Evolutionary conservation across 2,797 vertebrate genomes (phyloP).

Genomic region (Delichon dasypus): DNA sequence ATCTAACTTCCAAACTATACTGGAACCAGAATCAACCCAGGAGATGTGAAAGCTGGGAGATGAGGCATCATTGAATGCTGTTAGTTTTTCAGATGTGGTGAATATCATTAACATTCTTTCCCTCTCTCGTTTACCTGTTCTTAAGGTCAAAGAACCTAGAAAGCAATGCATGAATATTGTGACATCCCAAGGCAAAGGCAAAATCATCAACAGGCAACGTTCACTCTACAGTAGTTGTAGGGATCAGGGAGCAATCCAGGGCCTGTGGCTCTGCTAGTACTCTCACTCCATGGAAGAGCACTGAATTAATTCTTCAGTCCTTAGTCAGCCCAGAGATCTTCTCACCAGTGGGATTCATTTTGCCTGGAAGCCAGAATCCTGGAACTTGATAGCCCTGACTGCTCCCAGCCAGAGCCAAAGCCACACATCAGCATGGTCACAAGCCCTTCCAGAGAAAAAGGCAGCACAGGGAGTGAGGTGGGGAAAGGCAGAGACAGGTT

Average conservation of each 20-base stretch:
- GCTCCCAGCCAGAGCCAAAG: neutral
- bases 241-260: neutral
- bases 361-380: neutral
- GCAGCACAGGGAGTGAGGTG: neutral
- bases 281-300: neutral
- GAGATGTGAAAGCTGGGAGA: neutral
- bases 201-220: constrained; percentile 37
- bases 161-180: neutral
- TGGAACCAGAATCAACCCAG: neutral
- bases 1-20: neutral
- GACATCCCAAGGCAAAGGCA: neutral
- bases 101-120: neutral
- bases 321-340: neutral
- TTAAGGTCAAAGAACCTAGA: constrained; percentile 25
- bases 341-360: neutral
- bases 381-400: neutral
- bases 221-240: constrained; percentile 36
- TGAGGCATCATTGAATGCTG: neutral
- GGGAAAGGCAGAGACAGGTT: neutral
- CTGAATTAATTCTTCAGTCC: neutral
- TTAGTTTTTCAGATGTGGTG: neutral
- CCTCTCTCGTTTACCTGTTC: neutral
- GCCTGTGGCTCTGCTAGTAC: neutral
- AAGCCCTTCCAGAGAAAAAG: neutral
- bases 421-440: neutral